Evolutionary conservation across 1,140 invertebrate genomes (phyloP).

Genomic region (Nymphalis io): DNA sequence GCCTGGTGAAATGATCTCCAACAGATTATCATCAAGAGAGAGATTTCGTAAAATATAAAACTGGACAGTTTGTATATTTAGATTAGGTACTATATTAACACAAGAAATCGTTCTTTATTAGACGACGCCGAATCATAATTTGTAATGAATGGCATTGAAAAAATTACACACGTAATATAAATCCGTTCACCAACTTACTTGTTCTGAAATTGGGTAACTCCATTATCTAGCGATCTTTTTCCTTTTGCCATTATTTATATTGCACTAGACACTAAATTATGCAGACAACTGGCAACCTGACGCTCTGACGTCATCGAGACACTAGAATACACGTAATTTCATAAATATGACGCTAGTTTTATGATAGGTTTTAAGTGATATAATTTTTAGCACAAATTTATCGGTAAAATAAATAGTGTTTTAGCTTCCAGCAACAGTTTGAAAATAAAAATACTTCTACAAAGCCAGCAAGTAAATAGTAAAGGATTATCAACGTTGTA

Average conservation of each 20-base stretch:
- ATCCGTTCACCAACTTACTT: slow-evolving; percentile 24
- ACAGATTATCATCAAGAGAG: too few relatives aligned
- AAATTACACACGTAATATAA: neutral
- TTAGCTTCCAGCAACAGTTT: slow-evolving; percentile 20
- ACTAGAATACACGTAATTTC: slow-evolving; percentile 3
- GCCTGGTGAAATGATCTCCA: too few relatives aligned
- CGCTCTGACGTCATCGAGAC: slow-evolving; percentile 4
- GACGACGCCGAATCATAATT: neutral
- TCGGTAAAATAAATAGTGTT: slow-evolving; percentile 27
- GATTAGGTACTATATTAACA: too few relatives aligned
- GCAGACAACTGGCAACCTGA: neutral
- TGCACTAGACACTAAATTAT: slow-evolving; percentile 9
- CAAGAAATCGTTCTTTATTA: too few relatives aligned
- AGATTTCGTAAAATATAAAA: too few relatives aligned
- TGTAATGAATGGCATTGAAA: neutral
- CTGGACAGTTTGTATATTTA: too few relatives aligned
- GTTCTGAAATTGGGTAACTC: slow-evolving; percentile 19
- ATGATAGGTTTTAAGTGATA: neutral
- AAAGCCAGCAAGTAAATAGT: slow-evolving; percentile 23
- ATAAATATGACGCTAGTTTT: neutral
- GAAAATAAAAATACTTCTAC: slow-evolving; percentile 25
- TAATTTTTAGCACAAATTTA: slow-evolving; percentile 15
- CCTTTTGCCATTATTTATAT: slow-evolving; percentile 18
- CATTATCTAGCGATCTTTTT: slow-evolving; percentile 14
- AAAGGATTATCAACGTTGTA: slow-evolving; percentile 22